These are phyloP conservation scores for Danaus melanippus DNA, from an alignment of 1,140 invertebrate genomes.

Conservation along the genomic window DNA sequence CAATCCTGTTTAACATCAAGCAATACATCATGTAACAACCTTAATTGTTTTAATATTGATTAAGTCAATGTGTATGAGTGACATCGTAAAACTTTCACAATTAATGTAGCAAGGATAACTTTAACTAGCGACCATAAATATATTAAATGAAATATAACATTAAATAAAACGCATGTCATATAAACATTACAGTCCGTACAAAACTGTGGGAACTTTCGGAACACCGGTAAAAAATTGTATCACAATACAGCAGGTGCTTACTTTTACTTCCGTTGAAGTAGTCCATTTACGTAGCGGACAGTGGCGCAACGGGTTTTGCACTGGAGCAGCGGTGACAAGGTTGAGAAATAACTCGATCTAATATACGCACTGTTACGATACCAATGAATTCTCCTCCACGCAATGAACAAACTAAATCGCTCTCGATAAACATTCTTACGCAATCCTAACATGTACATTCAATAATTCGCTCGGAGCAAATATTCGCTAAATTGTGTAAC, in stretches of 20 bases:
- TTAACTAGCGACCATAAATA: no score
- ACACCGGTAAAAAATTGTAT: neutral
- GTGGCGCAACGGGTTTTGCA: slow-evolving; percentile 48
- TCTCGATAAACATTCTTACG: slow-evolving; percentile 20
- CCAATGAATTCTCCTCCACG: slow-evolving; percentile 19
- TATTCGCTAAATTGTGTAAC: slow-evolving; percentile 6
- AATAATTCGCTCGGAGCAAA: slow-evolving; percentile 13
- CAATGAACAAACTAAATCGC: slow-evolving; percentile 19
- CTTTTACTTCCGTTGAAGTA: slow-evolving; percentile 62
- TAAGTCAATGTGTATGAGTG: no score
- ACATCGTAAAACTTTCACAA: no score
- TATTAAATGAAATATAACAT: no score
- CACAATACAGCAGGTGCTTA: slow-evolving; percentile 11
- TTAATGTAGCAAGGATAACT: no score
- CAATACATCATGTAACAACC: no score
- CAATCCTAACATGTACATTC: slow-evolving; percentile 16
- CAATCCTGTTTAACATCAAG: slow-evolving; percentile 10
- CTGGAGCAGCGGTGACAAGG: slow-evolving; percentile 63
- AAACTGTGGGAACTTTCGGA: slow-evolving; percentile 7
- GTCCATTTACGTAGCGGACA: slow-evolving; percentile 33
- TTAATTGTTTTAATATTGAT: no score
- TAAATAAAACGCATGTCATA: neutral
- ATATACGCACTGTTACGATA: slow-evolving; percentile 35
- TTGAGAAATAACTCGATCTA: slow-evolving; percentile 55
- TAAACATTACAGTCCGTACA: neutral